A percentile compares a stretch with the other conserved stretches of the same genome.
These are phyloP conservation scores for Nasonia longicornis DNA, from an alignment of 1,140 invertebrate species.

Conservation along the genomic window DNA sequence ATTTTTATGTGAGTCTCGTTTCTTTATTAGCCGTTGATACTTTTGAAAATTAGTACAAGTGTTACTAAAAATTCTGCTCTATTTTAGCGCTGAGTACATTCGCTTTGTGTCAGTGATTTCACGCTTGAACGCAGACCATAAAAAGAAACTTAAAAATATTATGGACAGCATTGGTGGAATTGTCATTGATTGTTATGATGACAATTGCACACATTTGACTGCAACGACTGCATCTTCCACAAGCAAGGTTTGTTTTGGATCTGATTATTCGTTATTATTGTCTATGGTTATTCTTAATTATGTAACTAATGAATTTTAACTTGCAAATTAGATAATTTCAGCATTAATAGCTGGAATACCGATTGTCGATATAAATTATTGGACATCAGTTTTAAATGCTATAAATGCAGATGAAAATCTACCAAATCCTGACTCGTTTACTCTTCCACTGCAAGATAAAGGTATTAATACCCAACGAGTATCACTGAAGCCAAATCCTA, in stretches of 20 bases:
- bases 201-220: constrained; percentile 42
- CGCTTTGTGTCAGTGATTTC: constrained; percentile 38
- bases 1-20: constrained; percentile 23
- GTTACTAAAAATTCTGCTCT: not conserved
- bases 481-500: constrained; percentile 33
- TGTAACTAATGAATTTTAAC: not conserved
- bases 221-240: constrained; percentile 32
- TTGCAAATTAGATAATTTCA: constrained; percentile 35
- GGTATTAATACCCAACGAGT: constrained; percentile 30
- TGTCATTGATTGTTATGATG: constrained; percentile 26
- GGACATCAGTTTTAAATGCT: constrained; percentile 25
- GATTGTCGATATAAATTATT: constrained; percentile 39
- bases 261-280: not conserved
- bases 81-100: constrained; percentile 31
- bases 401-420: constrained; percentile 27
- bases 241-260: constrained; percentile 24
- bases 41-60: too few relatives aligned
- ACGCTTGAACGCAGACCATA: constrained; percentile 22
- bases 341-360: constrained; percentile 39
- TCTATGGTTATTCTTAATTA: not conserved
- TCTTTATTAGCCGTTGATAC: not conserved
- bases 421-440: constrained; percentile 35
- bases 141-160: constrained; percentile 30
- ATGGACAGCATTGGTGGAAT: constrained; percentile 37
- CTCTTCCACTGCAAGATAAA: constrained; percentile 33